Evolutionary conservation across 2,797 vertebrate genomes (phyloP).

Genomic region (Rhinatrema bivittatum): DNA sequence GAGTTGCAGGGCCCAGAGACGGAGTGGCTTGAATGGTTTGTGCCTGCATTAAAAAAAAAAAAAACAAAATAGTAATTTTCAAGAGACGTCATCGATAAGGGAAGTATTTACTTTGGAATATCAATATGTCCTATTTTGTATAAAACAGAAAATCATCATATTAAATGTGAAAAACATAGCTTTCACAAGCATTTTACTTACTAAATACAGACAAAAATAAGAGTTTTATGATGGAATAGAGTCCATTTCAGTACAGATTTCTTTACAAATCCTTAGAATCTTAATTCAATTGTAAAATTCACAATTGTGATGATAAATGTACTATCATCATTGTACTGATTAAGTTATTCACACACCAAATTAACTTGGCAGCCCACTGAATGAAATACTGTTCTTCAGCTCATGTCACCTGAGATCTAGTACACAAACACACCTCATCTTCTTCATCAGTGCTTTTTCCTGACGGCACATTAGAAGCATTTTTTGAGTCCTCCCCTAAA

Average conservation of each 20-base stretch:
- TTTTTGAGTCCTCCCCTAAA: conserved; percentile 90
- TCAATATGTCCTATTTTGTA: too few relatives aligned
- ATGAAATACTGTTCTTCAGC: conserved; percentile 46
- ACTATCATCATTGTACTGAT: conserved; percentile 46
- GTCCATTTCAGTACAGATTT: too few relatives aligned
- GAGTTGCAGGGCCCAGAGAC: conserved; percentile 76
- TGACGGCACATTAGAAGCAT: conserved; percentile 82
- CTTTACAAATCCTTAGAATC: too few relatives aligned
- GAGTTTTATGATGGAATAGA: too few relatives aligned
- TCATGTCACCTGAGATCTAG: too few relatives aligned
- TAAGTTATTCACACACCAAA: conserved; percentile 44
- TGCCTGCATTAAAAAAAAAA: conserved; percentile 59
- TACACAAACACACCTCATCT: conserved; percentile 82
- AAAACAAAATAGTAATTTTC: conserved; percentile 20
- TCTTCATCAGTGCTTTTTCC: conserved; percentile 96
- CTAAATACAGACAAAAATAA: too few relatives aligned
- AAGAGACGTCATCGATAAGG: too few relatives aligned
- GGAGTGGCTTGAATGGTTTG: conserved; percentile 64
- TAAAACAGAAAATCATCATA: too few relatives aligned
- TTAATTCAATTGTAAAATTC: too few relatives aligned
- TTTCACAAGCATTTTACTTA: too few relatives aligned
- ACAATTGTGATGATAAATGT: conserved; percentile 40
- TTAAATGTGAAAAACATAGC: too few relatives aligned
- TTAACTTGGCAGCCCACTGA: conserved; percentile 49
- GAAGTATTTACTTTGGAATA: too few relatives aligned